Base-by-base conservation (phyloP, 2,797 vertebrate genomes). In the Rachycentron canadum region DNA sequence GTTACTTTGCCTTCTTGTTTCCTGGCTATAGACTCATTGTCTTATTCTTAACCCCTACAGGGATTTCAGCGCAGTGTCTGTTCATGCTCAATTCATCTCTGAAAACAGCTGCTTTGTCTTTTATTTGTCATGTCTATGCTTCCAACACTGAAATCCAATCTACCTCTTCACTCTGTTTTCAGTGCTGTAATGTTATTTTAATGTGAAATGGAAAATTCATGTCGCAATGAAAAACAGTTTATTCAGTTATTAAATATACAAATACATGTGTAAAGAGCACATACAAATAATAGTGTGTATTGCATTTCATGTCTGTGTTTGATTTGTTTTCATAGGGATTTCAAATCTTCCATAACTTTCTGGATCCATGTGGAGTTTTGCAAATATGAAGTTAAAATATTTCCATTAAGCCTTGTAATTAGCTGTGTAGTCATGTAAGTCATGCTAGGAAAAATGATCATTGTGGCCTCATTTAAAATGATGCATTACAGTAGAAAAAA, bases 381-480 rank as follows among this genome's bases (percentile, higher is more conserved):
- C 67, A 76, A 76, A 73, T 41, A 57, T 47, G 67, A 82, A 58
- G 67, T 75, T 57, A 28, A 32, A 72, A 57, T 76, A 76, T 77
- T 78, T 80, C 49, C 71, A 78, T 82, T 71, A 79, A 68, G 60
- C 3, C 8, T 21, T 47, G 19, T 71, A 75, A 83, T 83, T 79
- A 86, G 62, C 49, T 50, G 47, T 55, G n/a, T 61, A 36, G 62
- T 59, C 65, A 3, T 32, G 32, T 32, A 58, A 79, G 61, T 38
- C 11, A 5, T 55, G 23, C 12, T 26, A 50, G 81, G 2, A 79
- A 36, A 64, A 36, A 69, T 64, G 50, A 74, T 17, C 64, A 87
- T 72, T 23, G 71, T 49, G 55, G 41, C 62, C 81, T 81, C 76
- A 80, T 85, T 89, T 86, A 73, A 86, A 85, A 73, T 71, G 67